These are phyloP conservation scores for Troides helena DNA, from an alignment of 2,888 invertebrate species.

Conservation along the genomic window DNA sequence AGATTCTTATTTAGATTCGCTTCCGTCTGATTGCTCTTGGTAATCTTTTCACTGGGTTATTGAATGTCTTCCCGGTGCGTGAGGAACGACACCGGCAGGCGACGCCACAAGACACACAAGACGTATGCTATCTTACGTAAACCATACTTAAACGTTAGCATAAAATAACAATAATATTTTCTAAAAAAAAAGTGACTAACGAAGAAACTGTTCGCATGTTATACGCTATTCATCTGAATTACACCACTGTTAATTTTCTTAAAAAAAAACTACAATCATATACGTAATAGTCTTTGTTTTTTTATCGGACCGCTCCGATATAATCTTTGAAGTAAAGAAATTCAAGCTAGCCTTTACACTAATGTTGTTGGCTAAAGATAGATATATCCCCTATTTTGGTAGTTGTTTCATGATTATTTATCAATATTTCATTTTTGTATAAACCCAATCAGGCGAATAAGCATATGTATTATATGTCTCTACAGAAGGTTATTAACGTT, in stretches of 20 bases:
- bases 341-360: background rate
- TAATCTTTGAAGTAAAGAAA: background rate
- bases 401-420: no score
- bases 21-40: slow-evolving; percentile 80
- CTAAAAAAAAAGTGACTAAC: background rate
- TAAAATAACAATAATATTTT: background rate
- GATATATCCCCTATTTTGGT: no score
- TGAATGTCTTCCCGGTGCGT: slow-evolving; percentile 78
- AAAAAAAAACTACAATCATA: no score
- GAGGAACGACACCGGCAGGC: slow-evolving; percentile 51
- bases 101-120: background rate
- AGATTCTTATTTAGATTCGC: slow-evolving; percentile 81
- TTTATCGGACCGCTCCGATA: no score
- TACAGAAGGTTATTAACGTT: background rate
- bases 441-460: background rate
- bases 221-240: background rate
- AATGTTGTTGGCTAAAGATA: background rate
- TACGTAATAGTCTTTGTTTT: no score
- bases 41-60: slow-evolving; percentile 80
- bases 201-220: background rate
- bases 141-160: background rate
- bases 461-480: background rate
- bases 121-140: background rate
- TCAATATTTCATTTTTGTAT: no score
- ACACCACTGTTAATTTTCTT: background rate